Evolutionary conservation across 2,888 invertebrate species (phyloP).

Genomic region (Morpho deidamia): DNA sequence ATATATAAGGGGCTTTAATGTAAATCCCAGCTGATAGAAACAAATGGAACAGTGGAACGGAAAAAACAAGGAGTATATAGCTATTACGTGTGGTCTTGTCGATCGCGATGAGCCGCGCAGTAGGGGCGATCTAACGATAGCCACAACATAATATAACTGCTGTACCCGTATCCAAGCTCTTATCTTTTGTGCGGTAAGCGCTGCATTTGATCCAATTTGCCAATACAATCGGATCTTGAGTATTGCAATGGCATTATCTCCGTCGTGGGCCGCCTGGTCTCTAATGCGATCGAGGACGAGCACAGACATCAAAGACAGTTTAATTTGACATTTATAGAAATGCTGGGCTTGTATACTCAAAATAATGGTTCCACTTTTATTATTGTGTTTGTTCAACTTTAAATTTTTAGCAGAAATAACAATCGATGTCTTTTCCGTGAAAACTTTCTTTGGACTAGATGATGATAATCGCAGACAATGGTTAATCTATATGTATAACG

Average conservation of each 20-base stretch:
- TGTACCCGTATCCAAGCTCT: constrained; percentile 53
- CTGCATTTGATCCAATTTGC: constrained; percentile 79
- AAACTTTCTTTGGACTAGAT: too few relatives aligned
- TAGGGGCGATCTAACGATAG: constrained; percentile 47
- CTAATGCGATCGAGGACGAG: constrained; percentile 55
- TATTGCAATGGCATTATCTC: constrained; percentile 76
- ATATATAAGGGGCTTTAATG: constrained; percentile 4
- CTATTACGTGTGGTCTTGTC: constrained; percentile 44
- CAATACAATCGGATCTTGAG: constrained; percentile 75
- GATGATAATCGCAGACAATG: too few relatives aligned
- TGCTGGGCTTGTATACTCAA: neutral
- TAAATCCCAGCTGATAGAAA: constrained; percentile 8
- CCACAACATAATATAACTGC: constrained; percentile 61
- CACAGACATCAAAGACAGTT: constrained; percentile 15
- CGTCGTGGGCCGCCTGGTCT: constrained; percentile 52
- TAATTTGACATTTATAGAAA: neutral
- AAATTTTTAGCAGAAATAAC: too few relatives aligned
- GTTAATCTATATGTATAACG: too few relatives aligned
- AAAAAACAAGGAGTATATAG: constrained; percentile 25
- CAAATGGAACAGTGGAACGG: constrained; percentile 17
- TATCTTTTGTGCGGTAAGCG: constrained; percentile 73
- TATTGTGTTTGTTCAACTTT: too few relatives aligned
- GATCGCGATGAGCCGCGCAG: constrained; percentile 31
- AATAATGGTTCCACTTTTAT: too few relatives aligned
- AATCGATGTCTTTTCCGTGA: too few relatives aligned